A percentile compares a stretch with the other conserved stretches of the same genome.
phyloP scores from a whole-genome alignment of 2,113 vertebrate species.

The Actinemys pallida region DNA sequence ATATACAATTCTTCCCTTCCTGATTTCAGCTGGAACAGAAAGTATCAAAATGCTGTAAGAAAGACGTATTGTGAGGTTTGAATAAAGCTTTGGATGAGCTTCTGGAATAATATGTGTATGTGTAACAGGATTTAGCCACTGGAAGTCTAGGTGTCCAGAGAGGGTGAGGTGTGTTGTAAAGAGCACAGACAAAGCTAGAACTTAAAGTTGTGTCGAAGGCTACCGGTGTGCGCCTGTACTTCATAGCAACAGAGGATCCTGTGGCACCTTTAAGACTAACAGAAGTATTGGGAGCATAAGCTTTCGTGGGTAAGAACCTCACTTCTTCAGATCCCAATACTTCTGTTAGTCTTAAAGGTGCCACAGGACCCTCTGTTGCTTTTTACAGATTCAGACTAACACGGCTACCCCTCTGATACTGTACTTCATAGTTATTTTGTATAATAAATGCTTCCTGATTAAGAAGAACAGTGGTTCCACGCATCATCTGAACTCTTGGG shows the following conservation, averaged over 20 bases:
- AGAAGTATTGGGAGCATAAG: no score
- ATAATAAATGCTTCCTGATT: background rate
- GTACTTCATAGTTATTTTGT: background rate
- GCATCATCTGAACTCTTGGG: background rate
- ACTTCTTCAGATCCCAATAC: no score
- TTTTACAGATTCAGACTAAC: no score
- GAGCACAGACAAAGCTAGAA: background rate
- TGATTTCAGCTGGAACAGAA: background rate
- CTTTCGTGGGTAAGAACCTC: no score
- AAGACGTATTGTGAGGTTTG: background rate
- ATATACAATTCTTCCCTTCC: background rate
- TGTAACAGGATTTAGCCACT: background rate
- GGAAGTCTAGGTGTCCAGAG: background rate
- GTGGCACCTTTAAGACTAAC: no score
- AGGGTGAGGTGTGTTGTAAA: background rate
- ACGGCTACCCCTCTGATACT: no score
- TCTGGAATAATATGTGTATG: background rate
- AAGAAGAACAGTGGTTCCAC: background rate
- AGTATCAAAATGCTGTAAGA: background rate
- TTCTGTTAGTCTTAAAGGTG: no score
- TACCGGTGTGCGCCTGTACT: background rate
- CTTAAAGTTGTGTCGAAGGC: accelerated
- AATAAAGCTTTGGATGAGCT: background rate
- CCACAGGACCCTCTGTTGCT: no score
- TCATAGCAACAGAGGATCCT: no score